These are phyloP conservation scores for Calliscelio sp. DNA, from an alignment of 2,888 invertebrate genomes.

Conservation along the genomic window DNA sequence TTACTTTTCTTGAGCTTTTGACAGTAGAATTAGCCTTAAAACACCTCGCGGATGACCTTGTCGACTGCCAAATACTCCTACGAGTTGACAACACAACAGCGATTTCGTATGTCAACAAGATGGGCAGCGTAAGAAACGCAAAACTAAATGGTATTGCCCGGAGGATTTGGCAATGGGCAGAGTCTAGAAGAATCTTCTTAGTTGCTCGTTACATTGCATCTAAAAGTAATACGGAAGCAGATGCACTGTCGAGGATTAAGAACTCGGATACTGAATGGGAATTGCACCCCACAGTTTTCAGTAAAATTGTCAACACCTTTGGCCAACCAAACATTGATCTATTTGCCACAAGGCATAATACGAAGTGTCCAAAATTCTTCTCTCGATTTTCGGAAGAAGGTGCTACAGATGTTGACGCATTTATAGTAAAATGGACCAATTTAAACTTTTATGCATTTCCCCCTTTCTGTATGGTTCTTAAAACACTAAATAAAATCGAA, in stretches of 20 bases:
- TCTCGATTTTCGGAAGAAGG: not conserved
- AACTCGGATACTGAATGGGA: slow-evolving; percentile 4
- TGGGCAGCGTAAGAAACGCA: slow-evolving; percentile 4
- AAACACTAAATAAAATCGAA: slow-evolving; percentile 66
- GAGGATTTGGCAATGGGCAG: slow-evolving; percentile 38
- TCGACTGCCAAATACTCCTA: slow-evolving; percentile 68
- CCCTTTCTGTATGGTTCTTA: slow-evolving; percentile 71
- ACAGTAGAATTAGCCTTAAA: too few species aligned
- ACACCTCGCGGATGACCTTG: too few species aligned
- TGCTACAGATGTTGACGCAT: slow-evolving; percentile 42
- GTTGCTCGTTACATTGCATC: slow-evolving; percentile 22
- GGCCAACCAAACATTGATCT: not conserved
- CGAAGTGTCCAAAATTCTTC: not conserved
- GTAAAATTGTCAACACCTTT: not conserved
- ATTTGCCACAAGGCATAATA: not conserved
- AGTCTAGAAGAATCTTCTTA: slow-evolving; percentile 9
- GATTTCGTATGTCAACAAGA: slow-evolving; percentile 9
- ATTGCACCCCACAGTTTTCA: not conserved
- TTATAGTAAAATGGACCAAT: slow-evolving; percentile 58
- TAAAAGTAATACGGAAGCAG: slow-evolving; percentile 3
- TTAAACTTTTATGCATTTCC: slow-evolving; percentile 74
- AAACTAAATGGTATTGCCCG: slow-evolving; percentile 5
- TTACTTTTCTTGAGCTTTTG: slow-evolving; percentile 71
- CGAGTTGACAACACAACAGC: slow-evolving; percentile 63
- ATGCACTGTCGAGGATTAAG: not conserved